Evolutionary conservation across 2,113 vertebrate genomes (phyloP).

Genomic region (Planiliza haematocheilus): DNA sequence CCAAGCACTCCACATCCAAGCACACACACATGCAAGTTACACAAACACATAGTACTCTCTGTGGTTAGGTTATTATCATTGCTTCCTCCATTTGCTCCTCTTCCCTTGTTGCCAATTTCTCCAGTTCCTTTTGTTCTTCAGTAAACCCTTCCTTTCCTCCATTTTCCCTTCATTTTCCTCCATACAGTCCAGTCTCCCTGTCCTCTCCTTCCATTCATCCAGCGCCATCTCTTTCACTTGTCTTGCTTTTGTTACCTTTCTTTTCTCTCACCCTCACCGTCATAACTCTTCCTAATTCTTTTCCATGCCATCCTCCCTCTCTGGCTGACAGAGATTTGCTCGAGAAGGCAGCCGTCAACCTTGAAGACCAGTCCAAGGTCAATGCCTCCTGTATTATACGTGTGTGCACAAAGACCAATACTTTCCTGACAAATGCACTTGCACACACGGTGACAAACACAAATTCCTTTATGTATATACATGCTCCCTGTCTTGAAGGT

Average conservation of each 20-base stretch:
- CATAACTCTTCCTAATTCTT: constrained; percentile 19
- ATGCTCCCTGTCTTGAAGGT: background rate
- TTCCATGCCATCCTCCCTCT: constrained; percentile 19
- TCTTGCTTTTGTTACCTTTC: no score
- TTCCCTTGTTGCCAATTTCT: constrained; percentile 11
- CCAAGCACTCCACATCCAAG: constrained; percentile 13
- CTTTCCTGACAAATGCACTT: constrained; percentile 4
- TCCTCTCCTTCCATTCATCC: constrained; percentile 8
- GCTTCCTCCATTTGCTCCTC: constrained; percentile 10
- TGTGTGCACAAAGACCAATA: constrained; percentile 31
- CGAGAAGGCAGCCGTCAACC: constrained; percentile 44
- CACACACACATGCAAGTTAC: constrained; percentile 14
- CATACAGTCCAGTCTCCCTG: background rate
- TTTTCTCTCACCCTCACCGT: background rate
- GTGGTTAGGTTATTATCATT: constrained; percentile 18
- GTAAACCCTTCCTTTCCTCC: constrained; percentile 12
- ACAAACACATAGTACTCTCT: constrained; percentile 21
- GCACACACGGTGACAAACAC: constrained; percentile 2
- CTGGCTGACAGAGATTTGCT: constrained; percentile 40
- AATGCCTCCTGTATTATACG: background rate
- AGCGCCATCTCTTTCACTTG: background rate
- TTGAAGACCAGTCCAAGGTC: constrained; percentile 69
- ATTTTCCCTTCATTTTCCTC: background rate
- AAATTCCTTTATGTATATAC: background rate
- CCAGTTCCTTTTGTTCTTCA: background rate